Evolutionary conservation across 2,113 vertebrate species (phyloP).

Genomic region (Nothocercus julius): DNA sequence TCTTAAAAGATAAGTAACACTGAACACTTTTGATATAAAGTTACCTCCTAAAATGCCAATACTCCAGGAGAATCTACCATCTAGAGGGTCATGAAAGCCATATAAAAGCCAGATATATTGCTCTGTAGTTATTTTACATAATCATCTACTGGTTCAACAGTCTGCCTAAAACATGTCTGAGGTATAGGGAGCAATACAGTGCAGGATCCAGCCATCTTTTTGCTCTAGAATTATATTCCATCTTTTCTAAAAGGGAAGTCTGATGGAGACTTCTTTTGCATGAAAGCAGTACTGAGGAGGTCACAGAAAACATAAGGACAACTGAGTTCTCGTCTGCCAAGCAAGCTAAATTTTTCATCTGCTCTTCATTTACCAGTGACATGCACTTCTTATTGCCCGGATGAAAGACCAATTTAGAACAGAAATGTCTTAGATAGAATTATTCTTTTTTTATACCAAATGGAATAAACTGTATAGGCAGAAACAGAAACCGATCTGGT

Average conservation of each 20-base stretch:
- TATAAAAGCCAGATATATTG: background rate
- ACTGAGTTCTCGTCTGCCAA: background rate
- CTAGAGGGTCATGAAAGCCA: background rate
- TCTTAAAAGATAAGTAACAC: background rate
- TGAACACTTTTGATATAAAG: background rate
- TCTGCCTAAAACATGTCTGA: background rate
- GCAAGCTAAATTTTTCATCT: background rate
- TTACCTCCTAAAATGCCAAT: background rate
- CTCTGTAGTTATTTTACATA: background rate
- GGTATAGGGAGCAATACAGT: background rate
- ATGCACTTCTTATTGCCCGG: background rate
- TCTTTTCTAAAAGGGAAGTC: background rate
- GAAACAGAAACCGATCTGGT: constrained; percentile 1
- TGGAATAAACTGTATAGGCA: background rate
- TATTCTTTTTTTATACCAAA: background rate
- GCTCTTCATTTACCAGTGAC: background rate
- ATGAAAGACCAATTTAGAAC: background rate
- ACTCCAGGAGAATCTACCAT: background rate
- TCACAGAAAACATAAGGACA: background rate
- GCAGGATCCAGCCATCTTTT: background rate
- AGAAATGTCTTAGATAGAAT: background rate
- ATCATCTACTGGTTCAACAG: background rate
- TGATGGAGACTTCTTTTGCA: background rate
- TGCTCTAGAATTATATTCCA: background rate
- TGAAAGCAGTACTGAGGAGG: background rate